Evolutionary conservation across 2,888 invertebrate genomes (phyloP), one percentile per base, ranked within the genome.

Genomic region (Pogonocherus hispidulus): DNA sequence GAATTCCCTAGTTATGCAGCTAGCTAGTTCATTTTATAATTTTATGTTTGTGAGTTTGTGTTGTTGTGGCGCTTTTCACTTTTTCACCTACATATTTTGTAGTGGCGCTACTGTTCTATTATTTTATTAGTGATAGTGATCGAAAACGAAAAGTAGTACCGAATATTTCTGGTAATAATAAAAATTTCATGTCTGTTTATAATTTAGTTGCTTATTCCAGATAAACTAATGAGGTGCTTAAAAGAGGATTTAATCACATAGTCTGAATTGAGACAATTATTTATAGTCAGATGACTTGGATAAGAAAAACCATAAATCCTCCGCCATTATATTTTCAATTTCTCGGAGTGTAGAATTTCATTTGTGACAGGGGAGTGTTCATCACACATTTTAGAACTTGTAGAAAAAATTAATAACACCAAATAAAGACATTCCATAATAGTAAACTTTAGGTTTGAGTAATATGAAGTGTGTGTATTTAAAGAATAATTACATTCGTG

Each of bases 291-390:
- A 57, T n/a, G n/a, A n/a, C 57, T 68, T 59, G 71, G 73, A 71
- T 63, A 66, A 65, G 70, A 67, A 63, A 72, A 71, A 49, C 51
- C 51, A 51, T 62, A 62, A n/a, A 74, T 70, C 70, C 77, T 76
- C 77, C 78, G 79, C 79, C 69, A 71, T 70, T 70, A 56, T 63
- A 63, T 46, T 63, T 67, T 67, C 65, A 65, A 63, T 67, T 62
- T 64, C n/a, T n/a, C 60, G 62, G 63, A 71, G 70, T 73, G 71
- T 75, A 71, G 71, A 70, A 72, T 74, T 73, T 76, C 77, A 77
- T 76, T 77, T 78, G 77, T 76, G 72, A 76, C 74, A 73, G 79
- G 79, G 80, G 80, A 79, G 81, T 79, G 79, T 76, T 76, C 78
- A 66, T 46, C 14, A 49, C 23, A 65, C 44, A 65, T 65, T 63